Evolutionary conservation across 2,888 invertebrate genomes (phyloP), one percentile per base, ranked within the genome.

Genomic region (Nomada lathburiana): DNA sequence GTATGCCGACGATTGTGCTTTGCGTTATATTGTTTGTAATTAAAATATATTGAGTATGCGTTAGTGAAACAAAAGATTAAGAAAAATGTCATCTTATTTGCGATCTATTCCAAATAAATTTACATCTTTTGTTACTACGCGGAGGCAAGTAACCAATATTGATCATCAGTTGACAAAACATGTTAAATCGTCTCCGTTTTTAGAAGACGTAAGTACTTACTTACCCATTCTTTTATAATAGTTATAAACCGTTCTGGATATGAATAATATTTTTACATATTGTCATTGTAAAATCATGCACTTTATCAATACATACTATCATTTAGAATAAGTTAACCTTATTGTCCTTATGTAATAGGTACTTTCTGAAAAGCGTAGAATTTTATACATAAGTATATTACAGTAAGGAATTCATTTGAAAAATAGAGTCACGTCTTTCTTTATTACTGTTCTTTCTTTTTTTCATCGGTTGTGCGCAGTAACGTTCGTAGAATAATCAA

Each of bases 21-120:
- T 68, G 23, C 52, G 44, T 74, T 77, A 36, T 55, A 74, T 68
- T 80, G 16, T 23, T 16, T 67, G 16, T 60, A 75, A 77, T 29
- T 67, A 26, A 65, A 50, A 13, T 9, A 59, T 62, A 44, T 26
- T n/a, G 42, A 62, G 16, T 69, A 62, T 62, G 57, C 50, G 70
- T 57, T 10, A 71, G 53, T 75, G 47, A 76, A 50, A 57, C 29
- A 71, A 60, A 67, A 50, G 13, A 36, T 57, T 29, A 0, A 26
- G 18, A 72, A 91, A 92, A 91, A 96, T 96, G 96, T 95, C 96
- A 89, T 94, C 95, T 90, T 95, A 95, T 89, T 94, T 96, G 89
- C 95, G 96, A 86, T 94, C 95, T 59, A 92, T 95, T 84, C 94
- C 95, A n/a, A 94, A 94, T 88, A 95, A 95, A 94, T 93, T 95